These are phyloP conservation scores for Thalassarche chlororhynchos DNA, from an alignment of 2,113 vertebrate species.

Conservation along the genomic window DNA sequence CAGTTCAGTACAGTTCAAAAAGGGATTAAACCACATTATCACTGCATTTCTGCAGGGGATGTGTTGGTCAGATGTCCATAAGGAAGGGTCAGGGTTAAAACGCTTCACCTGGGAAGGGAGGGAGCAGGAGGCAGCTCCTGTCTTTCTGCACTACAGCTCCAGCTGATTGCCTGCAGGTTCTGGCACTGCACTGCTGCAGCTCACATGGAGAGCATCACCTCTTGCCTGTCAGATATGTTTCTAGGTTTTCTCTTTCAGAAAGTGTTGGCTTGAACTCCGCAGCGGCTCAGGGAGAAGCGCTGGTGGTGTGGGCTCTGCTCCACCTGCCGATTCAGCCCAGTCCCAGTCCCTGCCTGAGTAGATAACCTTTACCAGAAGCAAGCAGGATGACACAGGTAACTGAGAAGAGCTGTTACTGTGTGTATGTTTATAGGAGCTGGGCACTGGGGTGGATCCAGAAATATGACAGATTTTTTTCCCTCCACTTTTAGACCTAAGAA, in stretches of 20 bases:
- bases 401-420: neutral
- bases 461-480: neutral
- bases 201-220: neutral
- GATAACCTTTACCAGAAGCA: neutral
- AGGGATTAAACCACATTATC: neutral
- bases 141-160: neutral
- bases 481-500: neutral
- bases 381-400: neutral
- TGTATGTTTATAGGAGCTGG: neutral
- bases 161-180: neutral
- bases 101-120: neutral
- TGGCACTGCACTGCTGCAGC: neutral
- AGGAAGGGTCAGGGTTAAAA: neutral
- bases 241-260: neutral
- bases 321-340: neutral
- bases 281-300: neutral
- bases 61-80: neutral
- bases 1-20: neutral
- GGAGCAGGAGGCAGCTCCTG: neutral
- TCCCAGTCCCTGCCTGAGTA: neutral
- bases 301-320: neutral
- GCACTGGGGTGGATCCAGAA: neutral
- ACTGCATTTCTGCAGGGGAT: neutral
- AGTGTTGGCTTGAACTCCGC: neutral
- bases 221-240: neutral